phyloP scores from a whole-genome alignment of 2,797 vertebrate genomes.

The Dromococcyx pavoninus region DNA sequence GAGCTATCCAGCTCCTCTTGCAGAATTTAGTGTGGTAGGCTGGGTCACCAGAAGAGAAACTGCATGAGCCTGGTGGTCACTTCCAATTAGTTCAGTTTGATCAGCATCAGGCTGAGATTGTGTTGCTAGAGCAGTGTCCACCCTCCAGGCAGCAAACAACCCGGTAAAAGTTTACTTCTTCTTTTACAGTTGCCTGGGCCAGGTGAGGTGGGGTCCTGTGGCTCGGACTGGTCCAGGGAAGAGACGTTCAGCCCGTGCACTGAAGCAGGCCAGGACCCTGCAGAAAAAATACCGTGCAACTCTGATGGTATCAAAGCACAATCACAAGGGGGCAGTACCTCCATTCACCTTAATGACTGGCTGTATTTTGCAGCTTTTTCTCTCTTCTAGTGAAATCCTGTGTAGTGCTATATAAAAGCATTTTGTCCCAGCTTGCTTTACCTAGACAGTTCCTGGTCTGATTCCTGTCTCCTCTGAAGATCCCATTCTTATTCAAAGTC shows the following conservation, averaged over 20 bases:
- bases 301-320: slow-evolving; percentile 16
- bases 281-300: background rate
- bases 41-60: background rate
- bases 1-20: background rate
- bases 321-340: slow-evolving; percentile 63
- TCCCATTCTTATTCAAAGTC: background rate
- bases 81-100: background rate
- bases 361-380: background rate
- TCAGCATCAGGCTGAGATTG: background rate
- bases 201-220: background rate
- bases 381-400: background rate
- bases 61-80: background rate
- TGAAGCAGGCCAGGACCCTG: background rate
- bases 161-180: background rate
- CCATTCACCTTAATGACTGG: background rate
- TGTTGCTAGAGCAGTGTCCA: background rate
- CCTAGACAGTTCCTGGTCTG: background rate
- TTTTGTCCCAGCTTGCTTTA: background rate
- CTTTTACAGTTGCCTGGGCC: background rate
- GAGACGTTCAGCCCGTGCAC: background rate
- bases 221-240: background rate
- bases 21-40: background rate
- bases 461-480: background rate
- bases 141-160: background rate
- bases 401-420: background rate